Base-by-base conservation (phyloP, 2,888 invertebrate species). In the Phaonia tiefii region DNA sequence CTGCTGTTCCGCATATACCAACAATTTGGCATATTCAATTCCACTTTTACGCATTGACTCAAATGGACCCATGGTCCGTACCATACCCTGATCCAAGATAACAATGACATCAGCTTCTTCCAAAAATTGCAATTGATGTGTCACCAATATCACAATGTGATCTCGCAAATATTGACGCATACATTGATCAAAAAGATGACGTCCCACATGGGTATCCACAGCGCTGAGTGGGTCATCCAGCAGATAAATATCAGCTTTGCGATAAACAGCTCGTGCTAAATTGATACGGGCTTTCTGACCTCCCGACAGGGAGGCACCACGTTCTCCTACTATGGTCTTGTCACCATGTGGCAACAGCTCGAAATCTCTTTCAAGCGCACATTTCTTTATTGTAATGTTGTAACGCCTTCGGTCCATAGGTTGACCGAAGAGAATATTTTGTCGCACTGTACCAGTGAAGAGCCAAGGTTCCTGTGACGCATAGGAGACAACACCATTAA, bases 151-250 rank as follows among this genome's bases (percentile, higher is more conserved):
- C 0, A 95, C 93, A 8, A 95, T 94, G 86, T 95, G 94, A 2
- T 92, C 92, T 37, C 91, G 91, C 75, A 97, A 89, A 85, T 85
- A 91, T 0, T 87, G 88, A 2, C 89, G 87, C 87, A 91, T 89
- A 42, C 91, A 91, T 74, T 90, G 88, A 78, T 98, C 96, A 90
- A 98, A 98, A 84, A 98, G 92, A 90, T 97, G 96, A 5, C 96
- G 94, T 0, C 97, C 96, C 0, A 98, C 98, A 88, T 96, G 96
- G 0, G 97, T 94, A 91, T 98, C 98, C 20, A 98, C 98, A 0
- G 98, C 98, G 72, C 96, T 95, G 51, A 98, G 92, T 0, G 98
- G 98, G 91, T 98, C 98, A 90, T 98, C 98, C 65, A 98, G 91
- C 15, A 98, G 91, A 88, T 97, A 98, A 83, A 98, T 94, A 86